Evolutionary conservation across 2,888 invertebrate species (phyloP).

Genomic region (Eupithecia exiguata): DNA sequence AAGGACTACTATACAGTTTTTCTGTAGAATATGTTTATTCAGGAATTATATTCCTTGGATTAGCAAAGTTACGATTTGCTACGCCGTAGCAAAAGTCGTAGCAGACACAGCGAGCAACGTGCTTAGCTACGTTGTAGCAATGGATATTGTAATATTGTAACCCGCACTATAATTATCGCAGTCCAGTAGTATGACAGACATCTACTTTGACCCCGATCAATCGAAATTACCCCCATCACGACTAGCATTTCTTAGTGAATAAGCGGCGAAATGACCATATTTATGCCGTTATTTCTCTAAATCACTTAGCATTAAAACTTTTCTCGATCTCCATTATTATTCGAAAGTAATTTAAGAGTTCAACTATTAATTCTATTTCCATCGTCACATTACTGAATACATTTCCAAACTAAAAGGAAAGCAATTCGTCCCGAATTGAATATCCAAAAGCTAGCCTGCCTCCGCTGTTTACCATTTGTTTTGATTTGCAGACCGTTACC

Average conservation of each 20-base stretch:
- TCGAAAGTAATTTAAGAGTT: neutral
- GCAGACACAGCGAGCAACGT: neutral
- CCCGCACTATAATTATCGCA: neutral
- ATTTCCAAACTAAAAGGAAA: neutral
- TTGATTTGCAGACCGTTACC: conserved; percentile 53
- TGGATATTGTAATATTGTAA: neutral
- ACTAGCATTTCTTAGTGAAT: too few species aligned
- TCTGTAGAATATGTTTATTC: too few species aligned
- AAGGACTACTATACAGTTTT: too few species aligned
- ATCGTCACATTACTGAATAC: neutral
- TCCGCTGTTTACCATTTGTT: conserved; percentile 47
- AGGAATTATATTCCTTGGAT: too few species aligned
- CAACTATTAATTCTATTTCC: neutral
- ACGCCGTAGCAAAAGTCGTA: neutral
- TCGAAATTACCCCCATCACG: too few species aligned
- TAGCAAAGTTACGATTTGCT: neutral
- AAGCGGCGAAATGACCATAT: neutral
- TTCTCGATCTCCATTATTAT: neutral
- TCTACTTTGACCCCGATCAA: too few species aligned
- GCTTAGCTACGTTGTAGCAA: neutral
- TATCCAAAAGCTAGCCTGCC: conserved; percentile 20
- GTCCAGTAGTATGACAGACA: too few species aligned
- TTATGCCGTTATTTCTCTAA: neutral
- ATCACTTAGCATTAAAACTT: neutral
- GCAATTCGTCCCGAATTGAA: conserved; percentile 22